A percentile compares a stretch with the other conserved stretches of the same genome.
These are phyloP conservation scores for Apis dorsata DNA, from an alignment of 1,140 invertebrate genomes.

Conservation along the genomic window DNA sequence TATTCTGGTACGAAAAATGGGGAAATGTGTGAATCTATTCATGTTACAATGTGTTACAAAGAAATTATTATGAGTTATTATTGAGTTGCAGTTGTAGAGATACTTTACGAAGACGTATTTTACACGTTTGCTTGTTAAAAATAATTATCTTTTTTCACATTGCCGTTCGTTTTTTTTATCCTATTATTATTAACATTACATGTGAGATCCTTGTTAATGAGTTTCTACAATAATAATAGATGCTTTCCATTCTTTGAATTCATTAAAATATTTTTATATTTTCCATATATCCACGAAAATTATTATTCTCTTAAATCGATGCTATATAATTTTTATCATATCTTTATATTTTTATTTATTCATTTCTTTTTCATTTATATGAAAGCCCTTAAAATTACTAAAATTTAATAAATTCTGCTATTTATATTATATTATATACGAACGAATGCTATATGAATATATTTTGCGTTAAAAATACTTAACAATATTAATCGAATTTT, in stretches of 20 bases:
- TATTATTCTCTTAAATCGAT: neutral
- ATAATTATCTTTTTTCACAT: neutral
- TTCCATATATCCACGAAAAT: neutral
- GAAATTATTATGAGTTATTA: neutral
- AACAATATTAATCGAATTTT: neutral
- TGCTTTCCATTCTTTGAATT: conserved; percentile 6
- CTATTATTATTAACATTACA: neutral
- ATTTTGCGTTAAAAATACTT: neutral
- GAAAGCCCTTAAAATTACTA: neutral
- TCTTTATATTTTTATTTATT: no score
- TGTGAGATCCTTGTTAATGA: conserved; percentile 8
- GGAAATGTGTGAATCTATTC: neutral
- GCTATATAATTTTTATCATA: no score
- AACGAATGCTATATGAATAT: neutral
- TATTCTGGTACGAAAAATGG: no score
- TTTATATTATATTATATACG: neutral
- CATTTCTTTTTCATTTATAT: neutral
- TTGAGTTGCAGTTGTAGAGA: neutral
- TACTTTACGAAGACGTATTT: neutral
- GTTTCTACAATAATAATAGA: neutral
- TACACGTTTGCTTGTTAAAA: neutral
- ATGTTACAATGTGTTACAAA: neutral
- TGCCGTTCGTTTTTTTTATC: neutral
- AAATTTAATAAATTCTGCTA: neutral
- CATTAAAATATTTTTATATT: neutral